phyloP scores from a whole-genome alignment of 2,113 vertebrate genomes.

The Callaeas wilsoni region DNA sequence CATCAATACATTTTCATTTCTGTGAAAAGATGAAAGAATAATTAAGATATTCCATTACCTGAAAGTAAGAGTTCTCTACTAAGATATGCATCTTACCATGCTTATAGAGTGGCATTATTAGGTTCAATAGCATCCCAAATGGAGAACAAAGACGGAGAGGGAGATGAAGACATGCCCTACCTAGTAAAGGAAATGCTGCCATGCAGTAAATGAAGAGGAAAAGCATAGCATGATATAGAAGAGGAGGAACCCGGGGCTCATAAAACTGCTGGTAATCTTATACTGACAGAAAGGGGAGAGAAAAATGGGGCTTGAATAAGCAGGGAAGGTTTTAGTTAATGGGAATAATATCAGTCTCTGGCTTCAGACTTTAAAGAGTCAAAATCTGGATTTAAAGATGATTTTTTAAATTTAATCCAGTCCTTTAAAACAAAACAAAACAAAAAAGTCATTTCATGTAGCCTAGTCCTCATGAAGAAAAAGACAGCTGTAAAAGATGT shows the following conservation, averaged over 20 bases:
- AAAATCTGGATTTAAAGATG: not conserved
- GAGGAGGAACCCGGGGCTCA: not conserved
- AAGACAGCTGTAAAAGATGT: not conserved
- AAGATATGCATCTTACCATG: not conserved
- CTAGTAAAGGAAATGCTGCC: constrained; percentile 35
- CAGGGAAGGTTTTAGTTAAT: not conserved
- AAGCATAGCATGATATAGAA: constrained; percentile 11
- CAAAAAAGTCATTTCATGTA: not conserved
- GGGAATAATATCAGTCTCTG: not conserved
- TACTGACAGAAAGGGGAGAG: not conserved
- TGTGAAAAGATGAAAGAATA: constrained; percentile 34
- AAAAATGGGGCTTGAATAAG: not conserved
- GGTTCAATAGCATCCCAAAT: constrained; percentile 22
- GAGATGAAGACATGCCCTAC: constrained; percentile 35
- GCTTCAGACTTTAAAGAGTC: not conserved
- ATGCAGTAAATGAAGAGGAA: not conserved
- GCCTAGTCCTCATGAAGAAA: not conserved
- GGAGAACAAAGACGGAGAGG: not conserved
- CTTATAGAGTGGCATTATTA: constrained; percentile 4
- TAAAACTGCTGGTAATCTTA: constrained; percentile 3
- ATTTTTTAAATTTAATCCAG: not conserved
- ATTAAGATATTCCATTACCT: not conserved
- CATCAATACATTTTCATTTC: not conserved
- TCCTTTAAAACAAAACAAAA: not conserved
- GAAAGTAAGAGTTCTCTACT: constrained; percentile 18